Evolutionary conservation across 2,888 invertebrate species (phyloP).

Genomic region (Hemaris fuciformis): DNA sequence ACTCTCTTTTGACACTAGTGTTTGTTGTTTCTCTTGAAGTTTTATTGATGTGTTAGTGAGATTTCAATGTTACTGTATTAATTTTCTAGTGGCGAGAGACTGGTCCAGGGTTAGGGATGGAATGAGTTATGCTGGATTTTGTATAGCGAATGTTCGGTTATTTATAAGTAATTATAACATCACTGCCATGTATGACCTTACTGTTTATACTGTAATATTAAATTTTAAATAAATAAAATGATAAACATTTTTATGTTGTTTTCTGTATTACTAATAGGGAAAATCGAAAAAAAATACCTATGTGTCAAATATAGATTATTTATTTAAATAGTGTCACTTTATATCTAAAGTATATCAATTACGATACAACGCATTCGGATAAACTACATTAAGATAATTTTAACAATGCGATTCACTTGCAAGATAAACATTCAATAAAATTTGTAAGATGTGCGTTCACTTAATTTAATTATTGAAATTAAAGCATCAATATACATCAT

Average conservation of each 20-base stretch:
- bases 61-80: slow-evolving; percentile 67
- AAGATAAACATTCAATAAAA: slow-evolving; percentile 22
- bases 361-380: slow-evolving; percentile 34
- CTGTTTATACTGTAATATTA: slow-evolving; percentile 79
- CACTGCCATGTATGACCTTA: slow-evolving; percentile 82
- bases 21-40: slow-evolving; percentile 65
- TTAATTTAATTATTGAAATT: slow-evolving; percentile 18
- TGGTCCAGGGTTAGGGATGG: slow-evolving; percentile 32
- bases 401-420: slow-evolving; percentile 23
- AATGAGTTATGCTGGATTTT: slow-evolving; percentile 52
- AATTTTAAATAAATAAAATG: slow-evolving; percentile 75
- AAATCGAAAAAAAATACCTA: background rate
- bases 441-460: slow-evolving; percentile 22
- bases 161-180: slow-evolving; percentile 73
- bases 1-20: slow-evolving; percentile 48
- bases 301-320: slow-evolving; percentile 42
- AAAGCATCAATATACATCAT: slow-evolving; percentile 18
- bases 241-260: slow-evolving; percentile 40
- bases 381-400: slow-evolving; percentile 31
- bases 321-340: slow-evolving; percentile 36
- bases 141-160: slow-evolving; percentile 64
- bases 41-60: slow-evolving; percentile 65
- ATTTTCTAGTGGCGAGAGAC: slow-evolving; percentile 49
- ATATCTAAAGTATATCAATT: slow-evolving; percentile 32
- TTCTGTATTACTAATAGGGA: slow-evolving; percentile 17